Evolutionary conservation across 1,140 invertebrate genomes (phyloP), one percentile per base, ranked within the genome.

Genomic region (Maconellicoccus hirsutus): DNA sequence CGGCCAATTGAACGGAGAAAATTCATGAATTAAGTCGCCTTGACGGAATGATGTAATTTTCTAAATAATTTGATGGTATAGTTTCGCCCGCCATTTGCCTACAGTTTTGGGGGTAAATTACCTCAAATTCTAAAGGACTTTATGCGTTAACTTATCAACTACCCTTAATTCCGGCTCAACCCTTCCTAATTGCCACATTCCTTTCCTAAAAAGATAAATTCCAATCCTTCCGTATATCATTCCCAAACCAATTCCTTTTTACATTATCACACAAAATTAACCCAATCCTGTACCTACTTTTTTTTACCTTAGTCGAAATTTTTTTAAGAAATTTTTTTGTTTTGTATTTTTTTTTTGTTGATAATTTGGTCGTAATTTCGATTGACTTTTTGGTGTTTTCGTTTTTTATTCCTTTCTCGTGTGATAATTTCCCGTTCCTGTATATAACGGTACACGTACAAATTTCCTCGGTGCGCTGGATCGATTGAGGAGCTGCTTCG

Each of bases 161-260:
- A 52, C 42, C 42, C 42, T 52, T 52, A 52, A 52, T 52, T 52
- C 42, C 42, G 42, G 42, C 42, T 52, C 42, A 16, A 52, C 42
- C 42, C 42, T 52, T 52, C 42, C 42, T 52, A 52, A 52, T 52
- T 52, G 42, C 42, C 42, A 52, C 42, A 52, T 52, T 52, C 42
- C 42, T 52, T 52, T 52, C 42, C 42, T 52, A 16, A 52, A 52
- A 52, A 52, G 42, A 52, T 16, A 52, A 52, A 52, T 52, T 52
- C 42, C 42, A 52, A 52, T 52, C 42, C 42, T 52, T 52, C 42
- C 42, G 42, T 52, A 52, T 52, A 52, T 52, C n/a, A 52, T 16
- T 52, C 42, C 42, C 42, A 52, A 14, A 52, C 10, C 42, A 14
- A 52, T 16, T 52, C n/a, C 42, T 19, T 52, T 52, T 16, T 16